These are phyloP conservation scores for Halcyon malimbica DNA, from an alignment of 2,113 vertebrate genomes.

Conservation along the genomic window DNA sequence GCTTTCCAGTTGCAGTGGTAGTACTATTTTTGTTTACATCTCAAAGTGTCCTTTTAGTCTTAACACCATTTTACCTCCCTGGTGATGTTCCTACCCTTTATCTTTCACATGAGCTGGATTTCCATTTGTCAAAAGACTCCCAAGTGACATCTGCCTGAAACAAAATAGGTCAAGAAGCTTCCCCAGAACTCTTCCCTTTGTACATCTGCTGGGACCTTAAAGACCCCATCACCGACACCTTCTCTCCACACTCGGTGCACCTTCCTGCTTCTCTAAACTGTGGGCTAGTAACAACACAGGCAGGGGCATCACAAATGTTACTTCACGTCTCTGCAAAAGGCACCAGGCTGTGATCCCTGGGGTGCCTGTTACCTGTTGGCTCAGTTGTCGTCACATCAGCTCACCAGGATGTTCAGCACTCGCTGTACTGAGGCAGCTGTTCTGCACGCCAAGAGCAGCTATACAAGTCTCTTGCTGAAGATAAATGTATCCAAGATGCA, in stretches of 20 bases:
- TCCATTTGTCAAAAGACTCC: accelerated
- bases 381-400: neutral
- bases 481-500: neutral
- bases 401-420: neutral
- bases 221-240: neutral
- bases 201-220: neutral
- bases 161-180: neutral
- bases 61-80: neutral
- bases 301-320: neutral
- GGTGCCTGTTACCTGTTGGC: neutral
- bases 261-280: neutral
- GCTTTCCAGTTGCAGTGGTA: neutral
- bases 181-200: neutral
- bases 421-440: accelerated
- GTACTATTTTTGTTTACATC: neutral
- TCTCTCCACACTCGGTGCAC: neutral
- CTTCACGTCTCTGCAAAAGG: neutral
- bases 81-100: neutral
- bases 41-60: neutral
- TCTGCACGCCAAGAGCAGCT: neutral
- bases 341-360: neutral
- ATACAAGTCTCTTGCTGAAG: neutral
- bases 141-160: neutral
- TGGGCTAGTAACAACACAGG: neutral
- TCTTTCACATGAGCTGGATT: neutral